Conservation (phyloP, 2,888 invertebrate species). For the Eupithecia subfuscata region DNA sequence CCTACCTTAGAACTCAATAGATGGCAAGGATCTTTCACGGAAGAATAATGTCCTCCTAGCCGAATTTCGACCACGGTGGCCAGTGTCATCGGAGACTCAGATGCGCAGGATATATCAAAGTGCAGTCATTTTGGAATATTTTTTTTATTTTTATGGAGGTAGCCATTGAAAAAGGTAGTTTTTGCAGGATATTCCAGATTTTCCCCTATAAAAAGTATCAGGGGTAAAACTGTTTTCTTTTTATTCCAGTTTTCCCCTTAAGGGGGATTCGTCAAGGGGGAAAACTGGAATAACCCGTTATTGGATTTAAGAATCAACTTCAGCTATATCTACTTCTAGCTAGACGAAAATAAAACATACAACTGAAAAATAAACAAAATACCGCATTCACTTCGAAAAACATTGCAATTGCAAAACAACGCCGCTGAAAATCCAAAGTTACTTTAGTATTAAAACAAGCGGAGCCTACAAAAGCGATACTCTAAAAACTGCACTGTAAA, state of each 20-base stretch:
- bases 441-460: conserved; percentile 78
- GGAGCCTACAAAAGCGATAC: conserved; percentile 79
- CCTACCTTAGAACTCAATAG: too few relatives aligned
- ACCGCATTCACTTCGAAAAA: conserved; percentile 33
- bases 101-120: too few relatives aligned
- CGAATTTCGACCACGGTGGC: too few relatives aligned
- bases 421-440: conserved; percentile 65
- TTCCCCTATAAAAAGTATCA: too few relatives aligned
- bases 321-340: not conserved
- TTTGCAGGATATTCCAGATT: too few relatives aligned
- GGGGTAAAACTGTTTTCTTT: too few relatives aligned
- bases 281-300: too few relatives aligned
- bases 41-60: too few relatives aligned
- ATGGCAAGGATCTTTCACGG: too few relatives aligned
- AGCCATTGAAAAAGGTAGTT: not conserved
- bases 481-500: conserved; percentile 82
- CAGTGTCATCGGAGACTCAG: too few relatives aligned
- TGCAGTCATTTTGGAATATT: not conserved
- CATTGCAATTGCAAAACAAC: conserved; percentile 43
- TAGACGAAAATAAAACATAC: not conserved
- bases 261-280: too few relatives aligned
- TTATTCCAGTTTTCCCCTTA: too few relatives aligned
- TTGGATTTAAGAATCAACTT: not conserved
- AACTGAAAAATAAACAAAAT: conserved; percentile 11
- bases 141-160: not conserved